phyloP scores from a whole-genome alignment of 1,140 invertebrate species.

The Probaryconus sp. region DNA sequence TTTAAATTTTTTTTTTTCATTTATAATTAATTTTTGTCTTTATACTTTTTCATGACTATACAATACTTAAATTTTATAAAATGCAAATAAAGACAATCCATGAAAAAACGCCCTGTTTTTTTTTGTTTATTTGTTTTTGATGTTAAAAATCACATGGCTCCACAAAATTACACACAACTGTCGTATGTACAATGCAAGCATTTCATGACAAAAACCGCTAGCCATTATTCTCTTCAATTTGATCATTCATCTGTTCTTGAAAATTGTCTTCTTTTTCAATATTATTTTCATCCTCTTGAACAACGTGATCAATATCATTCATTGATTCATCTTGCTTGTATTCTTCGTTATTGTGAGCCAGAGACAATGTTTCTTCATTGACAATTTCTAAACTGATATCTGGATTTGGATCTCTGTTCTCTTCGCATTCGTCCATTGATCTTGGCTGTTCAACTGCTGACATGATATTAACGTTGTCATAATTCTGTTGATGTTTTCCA shows the following conservation, averaged over 20 bases:
- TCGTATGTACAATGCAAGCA: conserved; percentile 69
- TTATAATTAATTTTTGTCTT: too few species aligned
- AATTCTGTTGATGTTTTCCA: conserved; percentile 68
- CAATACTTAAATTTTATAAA: background rate
- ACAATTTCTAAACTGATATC: conserved; percentile 64
- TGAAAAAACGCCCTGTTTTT: conserved; percentile 1
- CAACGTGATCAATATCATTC: conserved; percentile 56
- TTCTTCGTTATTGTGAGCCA: conserved; percentile 14
- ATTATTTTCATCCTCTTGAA: conserved; percentile 47
- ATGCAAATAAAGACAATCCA: background rate
- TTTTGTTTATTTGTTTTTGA: background rate
- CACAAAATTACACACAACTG: conserved; percentile 23
- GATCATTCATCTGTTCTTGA: conserved; percentile 64
- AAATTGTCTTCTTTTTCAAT: conserved; percentile 55
- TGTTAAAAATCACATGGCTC: conserved; percentile 9
- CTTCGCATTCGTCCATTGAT: conserved; percentile 68
- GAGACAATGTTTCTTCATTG: conserved; percentile 40
- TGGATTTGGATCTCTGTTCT: conserved; percentile 76
- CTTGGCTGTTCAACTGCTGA: conserved; percentile 50
- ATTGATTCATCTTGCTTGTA: conserved; percentile 23
- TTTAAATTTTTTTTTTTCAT: too few species aligned
- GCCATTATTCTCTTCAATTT: conserved; percentile 71
- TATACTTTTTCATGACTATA: conserved; percentile 5
- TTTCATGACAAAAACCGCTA: conserved; percentile 67
- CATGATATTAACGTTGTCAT: conserved; percentile 56